phyloP scores from a whole-genome alignment of 2,113 vertebrate genomes.

The Corythornis madagascariensis region DNA sequence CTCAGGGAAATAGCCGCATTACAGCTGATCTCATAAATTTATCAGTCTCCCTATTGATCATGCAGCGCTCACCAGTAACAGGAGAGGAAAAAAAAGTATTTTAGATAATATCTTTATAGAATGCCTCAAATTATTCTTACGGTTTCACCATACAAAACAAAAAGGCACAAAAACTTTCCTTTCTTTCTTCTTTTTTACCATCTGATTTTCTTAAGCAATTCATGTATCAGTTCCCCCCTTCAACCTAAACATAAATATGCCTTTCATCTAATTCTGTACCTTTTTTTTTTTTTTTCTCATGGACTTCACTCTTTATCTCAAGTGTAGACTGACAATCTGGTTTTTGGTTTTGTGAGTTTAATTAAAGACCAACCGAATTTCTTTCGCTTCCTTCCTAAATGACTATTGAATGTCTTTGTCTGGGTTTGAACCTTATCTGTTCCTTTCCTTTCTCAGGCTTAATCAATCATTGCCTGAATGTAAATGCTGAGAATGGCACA shows the following conservation, averaged over 20 bases:
- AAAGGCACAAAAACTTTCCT: background rate
- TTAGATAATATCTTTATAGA: background rate
- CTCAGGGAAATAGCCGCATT: constrained; percentile 30
- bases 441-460: background rate
- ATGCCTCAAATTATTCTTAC: background rate
- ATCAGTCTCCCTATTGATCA: background rate
- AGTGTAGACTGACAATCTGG: background rate
- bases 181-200: background rate
- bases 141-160: background rate
- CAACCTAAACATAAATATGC: background rate
- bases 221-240: background rate
- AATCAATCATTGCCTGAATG: constrained; percentile 27
- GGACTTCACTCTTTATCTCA: background rate
- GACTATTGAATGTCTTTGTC: background rate
- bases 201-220: background rate
- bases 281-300: background rate
- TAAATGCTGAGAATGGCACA: background rate
- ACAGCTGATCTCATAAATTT: background rate
- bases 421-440: background rate
- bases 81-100: background rate
- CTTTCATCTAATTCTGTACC: background rate
- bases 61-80: background rate
- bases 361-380: background rate
- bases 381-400: background rate
- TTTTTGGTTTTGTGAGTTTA: background rate